Evolutionary conservation across 2,888 invertebrate species (phyloP).

Genomic region (Rhimphoctona megacephalus): DNA sequence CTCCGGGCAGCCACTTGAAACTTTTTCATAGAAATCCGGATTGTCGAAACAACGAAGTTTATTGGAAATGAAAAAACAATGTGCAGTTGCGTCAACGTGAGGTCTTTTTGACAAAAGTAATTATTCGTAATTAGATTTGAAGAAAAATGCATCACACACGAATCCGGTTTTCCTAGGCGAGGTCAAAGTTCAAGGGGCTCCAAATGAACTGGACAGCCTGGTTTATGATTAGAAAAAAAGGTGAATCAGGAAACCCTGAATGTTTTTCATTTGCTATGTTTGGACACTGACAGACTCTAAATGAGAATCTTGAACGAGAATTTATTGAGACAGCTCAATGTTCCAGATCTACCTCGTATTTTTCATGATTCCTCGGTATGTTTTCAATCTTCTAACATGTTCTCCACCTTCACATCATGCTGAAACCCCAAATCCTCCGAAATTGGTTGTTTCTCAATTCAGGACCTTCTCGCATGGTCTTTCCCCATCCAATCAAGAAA

Average conservation of each 20-base stretch:
- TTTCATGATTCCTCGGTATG: not conserved
- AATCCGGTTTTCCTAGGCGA: not conserved
- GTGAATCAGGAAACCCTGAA: not conserved
- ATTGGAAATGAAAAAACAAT: not conserved
- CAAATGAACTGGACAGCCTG: not conserved
- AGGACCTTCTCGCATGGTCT: slow-evolving; percentile 16
- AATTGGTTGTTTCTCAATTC: slow-evolving; percentile 61
- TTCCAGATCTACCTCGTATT: slow-evolving; percentile 23
- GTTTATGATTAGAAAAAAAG: not conserved
- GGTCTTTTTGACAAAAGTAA: not conserved
- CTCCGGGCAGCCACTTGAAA: not conserved
- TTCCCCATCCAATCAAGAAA: slow-evolving; percentile 41
- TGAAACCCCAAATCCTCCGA: slow-evolving; percentile 52
- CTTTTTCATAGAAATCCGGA: not conserved
- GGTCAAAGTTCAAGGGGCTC: not conserved
- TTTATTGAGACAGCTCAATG: not conserved
- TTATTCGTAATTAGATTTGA: not conserved
- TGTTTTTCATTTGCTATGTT: not conserved
- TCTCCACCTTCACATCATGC: slow-evolving; percentile 38
- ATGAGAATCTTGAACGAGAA: not conserved
- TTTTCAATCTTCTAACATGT: slow-evolving; percentile 5
- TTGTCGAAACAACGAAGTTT: not conserved
- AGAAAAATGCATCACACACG: too few species aligned
- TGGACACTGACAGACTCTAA: not conserved
- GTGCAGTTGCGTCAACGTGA: not conserved